Base-by-base conservation (phyloP, 2,797 vertebrate genomes). In the Mus spretus region DNA sequence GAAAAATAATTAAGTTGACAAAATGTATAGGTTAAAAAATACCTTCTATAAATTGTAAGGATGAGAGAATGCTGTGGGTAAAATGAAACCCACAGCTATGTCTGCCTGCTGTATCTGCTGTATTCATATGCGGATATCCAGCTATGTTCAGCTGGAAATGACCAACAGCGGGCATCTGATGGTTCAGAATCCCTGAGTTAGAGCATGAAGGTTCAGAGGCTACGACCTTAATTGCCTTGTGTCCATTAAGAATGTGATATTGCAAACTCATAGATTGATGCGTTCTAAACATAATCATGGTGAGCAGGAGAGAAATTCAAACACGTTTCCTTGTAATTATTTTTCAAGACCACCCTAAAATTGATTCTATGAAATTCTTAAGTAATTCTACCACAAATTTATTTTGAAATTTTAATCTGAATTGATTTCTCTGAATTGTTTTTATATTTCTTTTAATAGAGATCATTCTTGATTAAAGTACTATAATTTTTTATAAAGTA, bases 341-440 rank as follows among this genome's bases (percentile, higher is more conserved):
- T 94, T 95, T 96, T 93, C 3, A 78, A 93, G n/a, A 92, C 26
- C 93, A 40, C 80, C 37, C 10, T 79, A 93, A 89, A 65, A 75
- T 93, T n/a, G 14, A 92, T 93, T 97, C 40, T 93, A 3, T 96
- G 63, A n/a, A 67, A 70, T 53, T 84, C 26, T 93, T 88, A 87
- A 57, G 6, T 89, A 96, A 61, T 94, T 93, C 22, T 90, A 1
- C n/a, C 17, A 24, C 22, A 79, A 82, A 40, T 92, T 96, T 92
- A 86, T 94, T 91, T 91, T 93, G 67, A 50, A 94, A 93, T 86
- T 96, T 92, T 57, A 88, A 7, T 79, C 31, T 90, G 44, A 87
- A 82, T 34, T 89, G 19, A 90, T 90, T 95, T 96, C 15, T 89
- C n/a, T 4, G 17, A 84, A 70, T 95, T 96, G n/a, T 83, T 91